A percentile compares a stretch with the other conserved stretches of the same genome.
Evolutionary conservation across 2,888 invertebrate genomes (phyloP).

Genomic region (Balanococcus diminutus): DNA sequence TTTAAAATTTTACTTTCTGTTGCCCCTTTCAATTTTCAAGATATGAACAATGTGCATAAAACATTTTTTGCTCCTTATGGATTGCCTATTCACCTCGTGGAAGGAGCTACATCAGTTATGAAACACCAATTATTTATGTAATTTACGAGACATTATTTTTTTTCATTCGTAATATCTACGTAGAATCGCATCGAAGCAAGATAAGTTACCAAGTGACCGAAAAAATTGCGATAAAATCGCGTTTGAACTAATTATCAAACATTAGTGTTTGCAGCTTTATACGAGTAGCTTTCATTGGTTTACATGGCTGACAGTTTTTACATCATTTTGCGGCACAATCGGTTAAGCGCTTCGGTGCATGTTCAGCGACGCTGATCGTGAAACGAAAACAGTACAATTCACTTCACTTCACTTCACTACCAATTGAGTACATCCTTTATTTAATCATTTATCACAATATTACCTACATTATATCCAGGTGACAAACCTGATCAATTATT

Average conservation of each 20-base stretch:
- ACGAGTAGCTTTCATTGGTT: neutral
- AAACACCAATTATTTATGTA: no score
- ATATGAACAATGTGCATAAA: no score
- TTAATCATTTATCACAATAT: neutral
- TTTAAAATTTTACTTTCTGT: no score
- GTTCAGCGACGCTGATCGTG: neutral
- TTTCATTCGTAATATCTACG: no score
- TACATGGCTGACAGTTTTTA: neutral
- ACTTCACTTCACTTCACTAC: neutral
- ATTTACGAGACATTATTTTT: no score
- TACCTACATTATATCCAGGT: neutral
- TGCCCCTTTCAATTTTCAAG: no score
- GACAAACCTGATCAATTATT: neutral
- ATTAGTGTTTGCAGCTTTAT: neutral
- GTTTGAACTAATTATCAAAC: neutral
- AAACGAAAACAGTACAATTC: no score
- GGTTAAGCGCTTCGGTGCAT: constrained; percentile 1
- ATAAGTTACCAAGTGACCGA: neutral
- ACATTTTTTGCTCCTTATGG: no score
- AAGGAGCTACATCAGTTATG: no score
- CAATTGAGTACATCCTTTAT: neutral
- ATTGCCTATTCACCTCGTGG: no score
- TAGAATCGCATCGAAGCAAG: neutral
- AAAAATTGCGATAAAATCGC: neutral
- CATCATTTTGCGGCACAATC: neutral